phyloP scores from a whole-genome alignment of 2,113 vertebrate genomes.

The Upupa epops region DNA sequence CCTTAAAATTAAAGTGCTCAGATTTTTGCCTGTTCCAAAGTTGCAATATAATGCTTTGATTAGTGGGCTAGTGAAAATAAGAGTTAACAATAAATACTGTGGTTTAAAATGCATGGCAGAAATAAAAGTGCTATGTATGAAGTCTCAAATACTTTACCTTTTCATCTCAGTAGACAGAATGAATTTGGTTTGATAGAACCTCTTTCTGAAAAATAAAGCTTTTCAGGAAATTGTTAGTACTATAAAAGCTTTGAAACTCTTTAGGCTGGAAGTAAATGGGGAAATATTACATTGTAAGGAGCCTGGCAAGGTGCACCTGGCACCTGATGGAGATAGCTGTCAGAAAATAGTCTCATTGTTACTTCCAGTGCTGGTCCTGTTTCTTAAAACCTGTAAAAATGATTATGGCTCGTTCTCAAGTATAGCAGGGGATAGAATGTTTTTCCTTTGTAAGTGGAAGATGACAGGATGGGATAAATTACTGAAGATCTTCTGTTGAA shows the following conservation, averaged over 20 bases:
- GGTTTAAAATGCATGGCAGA: neutral
- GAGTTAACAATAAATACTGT: conserved; percentile 13
- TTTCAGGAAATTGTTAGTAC: neutral
- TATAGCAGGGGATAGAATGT: neutral
- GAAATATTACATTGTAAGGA: neutral
- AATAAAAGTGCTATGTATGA: neutral
- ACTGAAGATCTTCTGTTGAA: neutral
- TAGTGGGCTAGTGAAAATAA: neutral
- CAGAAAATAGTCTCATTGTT: neutral
- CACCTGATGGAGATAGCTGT: neutral
- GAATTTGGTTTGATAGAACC: neutral
- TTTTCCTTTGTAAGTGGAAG: neutral
- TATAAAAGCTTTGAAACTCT: neutral
- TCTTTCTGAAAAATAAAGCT: neutral
- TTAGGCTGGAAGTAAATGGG: neutral
- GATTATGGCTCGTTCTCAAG: neutral
- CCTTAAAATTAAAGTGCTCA: conserved; percentile 22
- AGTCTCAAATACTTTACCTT: neutral
- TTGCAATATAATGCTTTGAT: conserved; percentile 29
- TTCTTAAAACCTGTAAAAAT: neutral
- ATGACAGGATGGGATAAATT: neutral
- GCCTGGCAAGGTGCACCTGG: neutral
- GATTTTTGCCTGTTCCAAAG: neutral
- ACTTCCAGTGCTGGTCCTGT: neutral
- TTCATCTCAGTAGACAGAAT: neutral